Percentiles rank a stretch among this genome's conserved stretches.
These are phyloP conservation scores for Lasioglossum leucozonium DNA, from an alignment of 2,888 invertebrate genomes.

Conservation along the genomic window DNA sequence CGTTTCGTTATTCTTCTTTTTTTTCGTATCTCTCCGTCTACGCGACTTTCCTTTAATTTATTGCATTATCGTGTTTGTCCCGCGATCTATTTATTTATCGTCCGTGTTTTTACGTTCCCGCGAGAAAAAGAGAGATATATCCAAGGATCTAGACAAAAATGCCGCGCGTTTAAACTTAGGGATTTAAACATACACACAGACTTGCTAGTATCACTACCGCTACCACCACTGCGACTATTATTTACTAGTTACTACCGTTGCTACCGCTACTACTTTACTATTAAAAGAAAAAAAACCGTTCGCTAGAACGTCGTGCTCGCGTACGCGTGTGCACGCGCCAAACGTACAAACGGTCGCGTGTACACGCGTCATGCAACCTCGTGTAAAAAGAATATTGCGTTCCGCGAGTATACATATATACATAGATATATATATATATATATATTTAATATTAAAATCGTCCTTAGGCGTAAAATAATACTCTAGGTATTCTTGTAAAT, in stretches of 20 bases:
- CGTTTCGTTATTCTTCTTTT: conserved; percentile 10
- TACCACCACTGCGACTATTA: conserved; percentile 65
- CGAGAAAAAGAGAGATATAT: background rate
- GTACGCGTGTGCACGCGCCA: conserved; percentile 16
- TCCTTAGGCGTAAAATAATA: conserved; percentile 57
- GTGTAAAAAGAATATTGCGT: conserved; percentile 31
- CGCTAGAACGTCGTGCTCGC: conserved; percentile 15
- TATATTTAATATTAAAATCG: conserved; percentile 55
- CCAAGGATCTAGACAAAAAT: background rate
- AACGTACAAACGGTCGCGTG: conserved; percentile 16
- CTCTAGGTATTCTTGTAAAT: conserved; percentile 64
- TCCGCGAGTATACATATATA: conserved; percentile 45
- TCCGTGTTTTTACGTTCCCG: conserved; percentile 12
- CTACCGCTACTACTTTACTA: conserved; percentile 48
- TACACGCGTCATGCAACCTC: conserved; percentile 7
- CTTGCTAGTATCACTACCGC: conserved; percentile 60
- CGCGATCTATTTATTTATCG: conserved; percentile 70
- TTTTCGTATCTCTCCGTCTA: background rate
- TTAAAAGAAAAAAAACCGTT: conserved; percentile 23
- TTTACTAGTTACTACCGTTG: conserved; percentile 42
- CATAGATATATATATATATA: background rate
- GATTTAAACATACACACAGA: conserved; percentile 31
- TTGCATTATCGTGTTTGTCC: conserved; percentile 51
- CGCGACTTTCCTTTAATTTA: conserved; percentile 62
- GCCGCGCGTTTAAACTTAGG: conserved; percentile 21